Conservation (phyloP, 2,113 vertebrate species). For the Nannobrachium achirus region DNA sequence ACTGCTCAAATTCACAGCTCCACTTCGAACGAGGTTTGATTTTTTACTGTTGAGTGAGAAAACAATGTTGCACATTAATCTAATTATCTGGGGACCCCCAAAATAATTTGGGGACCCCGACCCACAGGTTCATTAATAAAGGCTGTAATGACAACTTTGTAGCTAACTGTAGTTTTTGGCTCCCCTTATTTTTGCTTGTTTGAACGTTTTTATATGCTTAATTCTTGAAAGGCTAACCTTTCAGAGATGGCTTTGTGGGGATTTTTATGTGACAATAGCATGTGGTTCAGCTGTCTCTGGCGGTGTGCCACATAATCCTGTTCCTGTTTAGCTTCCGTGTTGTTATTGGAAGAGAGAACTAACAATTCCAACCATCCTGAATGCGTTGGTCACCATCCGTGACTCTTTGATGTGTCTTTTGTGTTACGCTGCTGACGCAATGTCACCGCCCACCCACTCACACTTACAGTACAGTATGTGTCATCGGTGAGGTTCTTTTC, state of each 20-base stretch:
- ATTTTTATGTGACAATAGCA: too few relatives aligned
- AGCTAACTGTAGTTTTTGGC: background rate
- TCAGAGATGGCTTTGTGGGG: background rate
- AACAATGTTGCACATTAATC: too few relatives aligned
- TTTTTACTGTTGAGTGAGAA: too few relatives aligned
- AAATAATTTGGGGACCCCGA: too few relatives aligned
- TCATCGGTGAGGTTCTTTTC: background rate
- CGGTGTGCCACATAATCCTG: too few relatives aligned
- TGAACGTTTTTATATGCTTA: background rate
- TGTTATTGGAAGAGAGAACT: too few relatives aligned
- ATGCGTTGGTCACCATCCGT: background rate
- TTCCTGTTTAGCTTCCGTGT: too few relatives aligned
- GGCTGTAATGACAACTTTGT: background rate
- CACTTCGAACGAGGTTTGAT: too few relatives aligned
- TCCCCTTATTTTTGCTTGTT: background rate
- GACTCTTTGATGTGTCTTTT: background rate
- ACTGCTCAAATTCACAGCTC: too few relatives aligned
- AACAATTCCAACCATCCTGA: background rate
- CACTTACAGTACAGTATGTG: background rate
- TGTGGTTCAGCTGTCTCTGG: too few relatives aligned
- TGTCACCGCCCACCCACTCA: background rate
- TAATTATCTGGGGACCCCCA: too few relatives aligned
- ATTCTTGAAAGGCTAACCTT: background rate
- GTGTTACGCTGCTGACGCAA: background rate
- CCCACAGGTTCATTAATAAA: too few relatives aligned